Conservation (phyloP, 1,140 invertebrate species). For the Meloidogyne hapla region DNA sequence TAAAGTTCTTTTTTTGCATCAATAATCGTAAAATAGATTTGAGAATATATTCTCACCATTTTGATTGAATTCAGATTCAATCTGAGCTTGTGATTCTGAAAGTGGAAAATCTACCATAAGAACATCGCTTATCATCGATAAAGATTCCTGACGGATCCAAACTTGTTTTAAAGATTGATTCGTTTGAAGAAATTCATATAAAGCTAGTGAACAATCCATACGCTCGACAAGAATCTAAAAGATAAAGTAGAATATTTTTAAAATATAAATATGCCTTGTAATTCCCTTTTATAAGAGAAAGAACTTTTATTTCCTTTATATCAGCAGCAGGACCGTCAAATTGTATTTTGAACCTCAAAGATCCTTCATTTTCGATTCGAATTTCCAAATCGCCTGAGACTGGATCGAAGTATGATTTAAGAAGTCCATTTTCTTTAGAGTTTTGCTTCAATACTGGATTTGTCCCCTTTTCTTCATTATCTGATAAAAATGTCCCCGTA, state of each 20-base stretch:
- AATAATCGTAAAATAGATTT: background rate
- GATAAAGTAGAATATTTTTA: background rate
- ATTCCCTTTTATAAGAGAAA: background rate
- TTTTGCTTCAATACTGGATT: background rate
- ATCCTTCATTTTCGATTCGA: background rate
- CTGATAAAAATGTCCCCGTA: slow-evolving; percentile 41
- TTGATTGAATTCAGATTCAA: slow-evolving; percentile 58
- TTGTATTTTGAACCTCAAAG: background rate
- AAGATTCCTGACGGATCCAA: slow-evolving; percentile 52
- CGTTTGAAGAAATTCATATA: slow-evolving; percentile 27
- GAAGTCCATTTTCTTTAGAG: background rate
- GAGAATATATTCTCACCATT: slow-evolving; percentile 42
- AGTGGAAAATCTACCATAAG: slow-evolving; percentile 64
- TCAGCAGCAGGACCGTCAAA: background rate
- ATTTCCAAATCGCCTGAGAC: background rate
- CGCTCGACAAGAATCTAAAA: slow-evolving; percentile 22
- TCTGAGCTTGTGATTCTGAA: slow-evolving; percentile 58
- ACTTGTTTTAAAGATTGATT: slow-evolving; percentile 14
- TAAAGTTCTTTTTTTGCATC: too few species aligned
- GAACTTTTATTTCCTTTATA: background rate
- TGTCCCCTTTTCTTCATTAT: background rate
- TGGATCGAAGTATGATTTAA: background rate
- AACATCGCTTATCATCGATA: slow-evolving; percentile 54
- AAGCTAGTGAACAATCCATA: slow-evolving; percentile 33
- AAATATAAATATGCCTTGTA: background rate